Evolutionary conservation across 64 coral and sea anemone species (phyloP), one percentile per base, ranked within the genome.

Genomic region (Porites lutea): DNA sequence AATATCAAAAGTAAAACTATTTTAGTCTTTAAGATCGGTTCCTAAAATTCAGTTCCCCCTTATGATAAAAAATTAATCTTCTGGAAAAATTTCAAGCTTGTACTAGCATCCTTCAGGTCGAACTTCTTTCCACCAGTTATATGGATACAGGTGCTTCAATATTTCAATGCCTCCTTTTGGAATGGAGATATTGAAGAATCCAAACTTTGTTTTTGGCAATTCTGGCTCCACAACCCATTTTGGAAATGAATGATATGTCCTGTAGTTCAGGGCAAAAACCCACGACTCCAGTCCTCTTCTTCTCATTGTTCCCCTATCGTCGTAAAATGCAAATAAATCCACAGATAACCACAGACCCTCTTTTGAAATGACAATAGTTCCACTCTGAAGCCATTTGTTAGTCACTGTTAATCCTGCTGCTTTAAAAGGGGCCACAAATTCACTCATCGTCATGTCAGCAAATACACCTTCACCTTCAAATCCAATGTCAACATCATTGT

Each of bases 121-220:
- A 5, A 92, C 72, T 65, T 87, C 90, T 65, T 86, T 78, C 90
- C 90, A 92, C 90, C 90, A 92, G 16, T 92, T 87, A 67, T 78
- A 75, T 9, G 70, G 69, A 57, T 92, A 92, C 16, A 92, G 52
- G 59, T 78, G 65, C 63, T 92, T 92, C 72, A 92, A 48, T 11
- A 84, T 84, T 52, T 86, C 79, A 78, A 78, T 77, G 23, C 77
- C 92, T 8, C 92, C 92, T 83, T 85, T 75, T 18, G 92, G 92
- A 68, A 94, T 65, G 5, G 92, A 94, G 59, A 94, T 94, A 71
- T 89, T 94, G 52, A 94, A 94, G 47, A 89, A 74, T 22, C 92
- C 92, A 89, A 94, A 94, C 6, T 79, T 78, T 18, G 59, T 16
- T 82, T 94, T 10, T 61, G 87, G 92, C 43, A 94, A 54, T 27